Evolutionary conservation across 2,888 invertebrate genomes (phyloP), one percentile per base, ranked within the genome.

Genomic region (Eupithecia dodoneata): DNA sequence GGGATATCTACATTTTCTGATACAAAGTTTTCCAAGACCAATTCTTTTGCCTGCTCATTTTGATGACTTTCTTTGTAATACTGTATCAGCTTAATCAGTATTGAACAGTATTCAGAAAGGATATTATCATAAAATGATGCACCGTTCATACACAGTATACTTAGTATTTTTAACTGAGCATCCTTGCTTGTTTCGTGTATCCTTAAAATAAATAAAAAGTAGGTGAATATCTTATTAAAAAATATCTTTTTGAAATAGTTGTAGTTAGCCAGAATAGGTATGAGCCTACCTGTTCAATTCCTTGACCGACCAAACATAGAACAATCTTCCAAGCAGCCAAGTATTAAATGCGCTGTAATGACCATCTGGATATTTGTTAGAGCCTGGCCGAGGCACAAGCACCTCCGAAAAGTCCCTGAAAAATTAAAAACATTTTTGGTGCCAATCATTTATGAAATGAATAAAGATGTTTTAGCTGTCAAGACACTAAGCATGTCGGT

Each of bases 281-380:
- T 4, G 4, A 42, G 70, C 88, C 86, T 90, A 96, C 96, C 93
- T 92, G 72, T 87, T 86, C 65, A 96, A 87, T 83, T 95, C 93
- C 72, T 95, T 92, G 4, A 95, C 93, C 65, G 96, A 96, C 87
- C 96, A 93, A 59, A 97, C 91, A 90, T 96, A 96, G 87, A 97
- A 97, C 83, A 97, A 92, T 85, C 96, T 93, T n/a, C 97, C 97
- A 75, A 97, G 91, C 3, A 97, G 88, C 97, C 97, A 97, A 18
- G 95, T 96, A 75, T 96, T 96, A 82, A 97, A 97, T 2, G 96
- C 89, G 84, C 91, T 88, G 83, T 96, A 96, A 82, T 94, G 92
- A 66, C 90, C 87, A 79, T 94, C 94, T 45, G 94, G 92, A 82
- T 93, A 90, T 78, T 90, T 91, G 3, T 91, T 88, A 71, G 89